Evolutionary conservation across 37 sponge, comb jelly and placozoan genomes (phyloP).

Genomic region (Oscarella lobularis): DNA sequence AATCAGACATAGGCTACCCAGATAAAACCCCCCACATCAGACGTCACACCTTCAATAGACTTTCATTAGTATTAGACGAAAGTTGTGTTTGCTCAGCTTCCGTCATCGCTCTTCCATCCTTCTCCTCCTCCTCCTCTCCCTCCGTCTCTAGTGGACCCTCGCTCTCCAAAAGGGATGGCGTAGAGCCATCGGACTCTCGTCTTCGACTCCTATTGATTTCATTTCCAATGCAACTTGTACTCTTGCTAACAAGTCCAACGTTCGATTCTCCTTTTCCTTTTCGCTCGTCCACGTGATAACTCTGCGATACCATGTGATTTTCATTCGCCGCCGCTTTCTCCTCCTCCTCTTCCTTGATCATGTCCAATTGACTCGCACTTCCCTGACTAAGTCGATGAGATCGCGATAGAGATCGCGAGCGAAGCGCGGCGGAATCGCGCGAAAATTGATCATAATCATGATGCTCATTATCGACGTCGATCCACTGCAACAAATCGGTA

Average conservation of each 20-base stretch:
- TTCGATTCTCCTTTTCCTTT: too few species aligned
- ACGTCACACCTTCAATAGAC: too few species aligned
- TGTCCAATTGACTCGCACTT: background rate
- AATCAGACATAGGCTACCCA: too few species aligned
- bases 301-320: background rate
- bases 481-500: background rate
- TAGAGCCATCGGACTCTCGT: too few species aligned
- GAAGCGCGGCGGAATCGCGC: too few species aligned
- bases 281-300: background rate
- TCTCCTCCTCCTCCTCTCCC: slow-evolving; percentile 6
- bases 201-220: too few species aligned
- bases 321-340: background rate
- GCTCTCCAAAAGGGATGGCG: background rate
- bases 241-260: too few species aligned
- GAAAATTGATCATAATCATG: too few species aligned
- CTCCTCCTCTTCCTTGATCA: slow-evolving; percentile 1
- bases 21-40: too few species aligned
- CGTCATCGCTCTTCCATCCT: background rate
- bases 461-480: too few species aligned
- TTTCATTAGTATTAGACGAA: slow-evolving; percentile 11
- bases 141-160: background rate
- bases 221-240: too few species aligned
- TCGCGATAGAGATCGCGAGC: background rate
- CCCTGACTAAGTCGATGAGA: background rate
- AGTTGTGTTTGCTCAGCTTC: slow-evolving; percentile 5